Percentiles rank a stretch among this genome's conserved stretches.
phyloP scores from a whole-genome alignment of 2,113 vertebrate genomes.

The Bubo bubo region DNA sequence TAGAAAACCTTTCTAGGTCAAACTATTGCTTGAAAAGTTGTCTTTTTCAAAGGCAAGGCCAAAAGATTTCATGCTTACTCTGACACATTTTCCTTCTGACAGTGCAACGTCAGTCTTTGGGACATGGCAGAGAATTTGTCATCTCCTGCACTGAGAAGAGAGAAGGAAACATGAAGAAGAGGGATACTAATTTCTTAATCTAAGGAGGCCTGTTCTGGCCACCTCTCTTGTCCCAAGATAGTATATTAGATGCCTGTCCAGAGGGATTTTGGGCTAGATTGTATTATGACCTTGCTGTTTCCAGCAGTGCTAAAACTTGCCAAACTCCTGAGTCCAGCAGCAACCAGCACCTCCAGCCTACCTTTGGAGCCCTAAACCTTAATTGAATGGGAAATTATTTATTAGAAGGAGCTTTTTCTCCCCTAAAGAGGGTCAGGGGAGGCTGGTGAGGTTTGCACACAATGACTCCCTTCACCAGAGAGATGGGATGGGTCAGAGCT shows the following conservation, averaged over 20 bases:
- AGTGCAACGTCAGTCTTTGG: neutral
- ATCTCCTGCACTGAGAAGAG: slow-evolving; percentile 5
- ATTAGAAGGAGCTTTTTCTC: neutral
- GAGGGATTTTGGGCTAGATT: neutral
- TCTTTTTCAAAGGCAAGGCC: neutral
- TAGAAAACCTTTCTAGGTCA: slow-evolving; percentile 79
- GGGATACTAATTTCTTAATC: neutral
- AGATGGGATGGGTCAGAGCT: neutral
- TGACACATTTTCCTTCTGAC: slow-evolving; percentile 51
- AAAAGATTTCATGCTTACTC: neutral
- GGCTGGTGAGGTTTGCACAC: neutral
- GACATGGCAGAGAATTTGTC: slow-evolving; percentile 45
- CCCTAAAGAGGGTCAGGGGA: neutral
- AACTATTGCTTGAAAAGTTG: slow-evolving; percentile 66
- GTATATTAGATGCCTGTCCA: neutral
- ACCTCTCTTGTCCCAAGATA: neutral
- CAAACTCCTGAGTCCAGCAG: neutral
- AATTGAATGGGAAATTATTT: neutral
- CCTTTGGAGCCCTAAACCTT: neutral
- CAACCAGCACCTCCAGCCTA: neutral
- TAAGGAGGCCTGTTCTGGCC: neutral
- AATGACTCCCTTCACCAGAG: neutral
- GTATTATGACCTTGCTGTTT: neutral
- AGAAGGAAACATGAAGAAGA: slow-evolving; percentile 3
- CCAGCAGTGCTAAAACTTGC: neutral